phyloP scores from a whole-genome alignment of 2,888 invertebrate genomes.

The Plebejus anna region DNA sequence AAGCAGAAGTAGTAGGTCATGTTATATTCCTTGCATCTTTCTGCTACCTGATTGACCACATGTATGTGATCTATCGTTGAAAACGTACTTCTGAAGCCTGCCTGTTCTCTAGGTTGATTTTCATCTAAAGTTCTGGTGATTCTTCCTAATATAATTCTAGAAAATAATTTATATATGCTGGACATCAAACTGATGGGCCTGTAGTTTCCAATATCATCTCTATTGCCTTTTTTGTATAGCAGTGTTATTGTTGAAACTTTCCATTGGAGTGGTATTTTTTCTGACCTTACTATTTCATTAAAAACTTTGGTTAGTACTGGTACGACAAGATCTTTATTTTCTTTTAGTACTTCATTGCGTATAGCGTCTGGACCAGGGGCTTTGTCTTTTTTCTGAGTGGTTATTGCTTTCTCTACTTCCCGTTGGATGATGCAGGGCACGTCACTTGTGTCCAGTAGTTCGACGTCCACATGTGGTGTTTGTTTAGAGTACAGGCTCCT shows the following conservation, averaged over 20 bases:
- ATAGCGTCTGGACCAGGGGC: neutral
- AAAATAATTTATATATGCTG: conserved; percentile 9
- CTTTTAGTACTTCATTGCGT: neutral
- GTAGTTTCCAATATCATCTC: neutral
- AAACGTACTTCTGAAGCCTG: neutral
- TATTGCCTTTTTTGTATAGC: neutral
- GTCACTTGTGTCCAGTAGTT: neutral
- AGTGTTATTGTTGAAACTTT: neutral
- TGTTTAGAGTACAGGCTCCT: neutral
- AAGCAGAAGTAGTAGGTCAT: too few relatives aligned
- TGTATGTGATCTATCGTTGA: too few relatives aligned
- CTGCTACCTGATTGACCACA: too few relatives aligned
- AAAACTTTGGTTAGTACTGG: neutral
- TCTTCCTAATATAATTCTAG: neutral
- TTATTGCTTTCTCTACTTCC: neutral
- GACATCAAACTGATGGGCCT: neutral
- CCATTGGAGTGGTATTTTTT: neutral
- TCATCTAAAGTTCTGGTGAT: too few relatives aligned
- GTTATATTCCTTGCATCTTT: too few relatives aligned
- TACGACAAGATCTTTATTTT: neutral
- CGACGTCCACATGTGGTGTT: neutral
- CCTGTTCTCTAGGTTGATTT: neutral
- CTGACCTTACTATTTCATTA: too few relatives aligned
- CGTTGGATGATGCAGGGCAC: neutral
- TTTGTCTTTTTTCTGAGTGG: neutral